A percentile compares a stretch with the other conserved stretches of the same genome.
phyloP scores from a whole-genome alignment of 2,888 invertebrate species.

The Apodemia hepburni region DNA sequence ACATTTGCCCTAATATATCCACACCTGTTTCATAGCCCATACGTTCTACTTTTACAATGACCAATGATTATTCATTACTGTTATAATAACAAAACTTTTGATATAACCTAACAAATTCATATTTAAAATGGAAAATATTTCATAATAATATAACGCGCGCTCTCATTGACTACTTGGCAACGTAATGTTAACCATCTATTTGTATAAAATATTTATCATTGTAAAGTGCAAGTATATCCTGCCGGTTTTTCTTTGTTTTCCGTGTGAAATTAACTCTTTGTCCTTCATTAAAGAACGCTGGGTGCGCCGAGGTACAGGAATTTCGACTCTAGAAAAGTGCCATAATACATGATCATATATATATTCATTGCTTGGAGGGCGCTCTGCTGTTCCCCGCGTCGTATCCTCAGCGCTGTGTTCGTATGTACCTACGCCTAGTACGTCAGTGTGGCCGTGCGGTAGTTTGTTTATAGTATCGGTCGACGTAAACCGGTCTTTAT shows the following conservation, averaged over 20 bases:
- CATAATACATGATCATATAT: slow-evolving; percentile 69
- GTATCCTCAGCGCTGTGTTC: slow-evolving; percentile 56
- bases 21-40: slow-evolving; percentile 43
- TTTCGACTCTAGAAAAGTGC: slow-evolving; percentile 77
- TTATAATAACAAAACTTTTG: background rate
- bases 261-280: slow-evolving; percentile 72
- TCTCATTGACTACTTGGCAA: slow-evolving; percentile 63
- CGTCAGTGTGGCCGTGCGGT: slow-evolving; percentile 66
- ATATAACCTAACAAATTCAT: slow-evolving; percentile 24
- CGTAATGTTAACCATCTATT: slow-evolving; percentile 50
- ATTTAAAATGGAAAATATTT: slow-evolving; percentile 46
- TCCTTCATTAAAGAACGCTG: slow-evolving; percentile 68
- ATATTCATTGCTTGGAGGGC: slow-evolving; percentile 59
- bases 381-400: slow-evolving; percentile 67
- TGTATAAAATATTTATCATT: slow-evolving; percentile 48
- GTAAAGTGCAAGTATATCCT: slow-evolving; percentile 53
- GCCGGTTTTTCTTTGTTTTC: slow-evolving; percentile 76
- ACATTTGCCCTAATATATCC: slow-evolving; percentile 44
- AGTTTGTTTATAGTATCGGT: slow-evolving; percentile 81
- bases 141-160: slow-evolving; percentile 60
- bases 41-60: slow-evolving; percentile 39
- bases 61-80: slow-evolving; percentile 8
- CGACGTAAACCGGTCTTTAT: slow-evolving; percentile 60
- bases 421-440: slow-evolving; percentile 63
- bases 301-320: slow-evolving; percentile 67